These are phyloP conservation scores for Drosophila ezoana DNA, from an alignment of 2,888 invertebrate species.

Conservation along the genomic window DNA sequence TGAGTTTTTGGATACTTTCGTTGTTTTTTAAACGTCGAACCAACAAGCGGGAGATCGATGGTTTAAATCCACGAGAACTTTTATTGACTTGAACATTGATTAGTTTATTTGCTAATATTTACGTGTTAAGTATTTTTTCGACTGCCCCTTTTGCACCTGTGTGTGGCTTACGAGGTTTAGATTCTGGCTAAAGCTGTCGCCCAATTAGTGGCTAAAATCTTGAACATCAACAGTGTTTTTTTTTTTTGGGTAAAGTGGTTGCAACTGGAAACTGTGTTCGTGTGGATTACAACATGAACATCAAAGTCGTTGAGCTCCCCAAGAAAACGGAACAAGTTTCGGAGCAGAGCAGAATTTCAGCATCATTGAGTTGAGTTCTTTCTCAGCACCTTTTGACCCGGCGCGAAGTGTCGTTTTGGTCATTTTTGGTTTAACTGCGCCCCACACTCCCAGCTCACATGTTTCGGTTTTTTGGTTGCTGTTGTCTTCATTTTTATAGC, in stretches of 20 bases:
- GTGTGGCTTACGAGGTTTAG: too few species aligned
- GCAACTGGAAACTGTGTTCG: constrained; percentile 15
- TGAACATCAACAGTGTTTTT: not conserved
- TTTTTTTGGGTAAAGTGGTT: too few species aligned
- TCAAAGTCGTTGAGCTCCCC: constrained; percentile 29
- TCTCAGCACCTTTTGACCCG: constrained; percentile 79
- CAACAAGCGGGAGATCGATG: too few species aligned
- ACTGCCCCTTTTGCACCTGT: too few species aligned
- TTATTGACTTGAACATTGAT: too few species aligned
- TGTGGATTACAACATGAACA: constrained; percentile 27
- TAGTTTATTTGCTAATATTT: too few species aligned
- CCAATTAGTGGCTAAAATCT: constrained; percentile 14
- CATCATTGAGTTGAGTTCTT: constrained; percentile 63
- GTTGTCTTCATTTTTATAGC: constrained; percentile 50
- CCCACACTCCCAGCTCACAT: constrained; percentile 50
- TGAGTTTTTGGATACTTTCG: too few species aligned
- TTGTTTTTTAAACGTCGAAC: too few species aligned
- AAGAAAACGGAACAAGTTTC: constrained; percentile 59
- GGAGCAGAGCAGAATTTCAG: constrained; percentile 43
- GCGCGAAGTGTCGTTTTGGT: constrained; percentile 35
- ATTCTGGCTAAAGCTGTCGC: too few species aligned
- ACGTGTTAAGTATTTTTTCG: too few species aligned
- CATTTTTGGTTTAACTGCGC: constrained; percentile 55
- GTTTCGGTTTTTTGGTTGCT: constrained; percentile 16
- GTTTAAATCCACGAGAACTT: too few species aligned